Evolutionary conservation across 2,888 invertebrate species (phyloP).

Genomic region (Listrodromus nycthemerus): DNA sequence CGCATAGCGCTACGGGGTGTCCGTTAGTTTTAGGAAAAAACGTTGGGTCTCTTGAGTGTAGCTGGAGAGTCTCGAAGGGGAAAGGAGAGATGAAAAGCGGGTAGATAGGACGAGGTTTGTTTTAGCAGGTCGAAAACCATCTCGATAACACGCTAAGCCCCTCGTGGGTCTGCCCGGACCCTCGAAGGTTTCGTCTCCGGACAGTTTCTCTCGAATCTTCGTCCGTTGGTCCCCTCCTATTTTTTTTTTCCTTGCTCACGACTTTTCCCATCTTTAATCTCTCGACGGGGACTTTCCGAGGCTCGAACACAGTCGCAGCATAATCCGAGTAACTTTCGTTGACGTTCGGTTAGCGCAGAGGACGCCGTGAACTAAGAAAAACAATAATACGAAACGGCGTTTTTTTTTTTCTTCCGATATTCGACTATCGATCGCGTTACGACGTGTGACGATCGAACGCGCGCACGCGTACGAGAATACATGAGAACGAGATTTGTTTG

Average conservation of each 20-base stretch:
- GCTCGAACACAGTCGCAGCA: neutral
- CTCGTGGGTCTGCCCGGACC: conserved; percentile 43
- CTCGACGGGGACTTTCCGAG: neutral
- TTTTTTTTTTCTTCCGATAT: neutral
- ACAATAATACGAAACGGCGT: too few relatives aligned
- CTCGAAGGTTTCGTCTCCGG: conserved; percentile 44
- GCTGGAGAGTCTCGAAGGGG: neutral
- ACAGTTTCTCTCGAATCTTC: conserved; percentile 59
- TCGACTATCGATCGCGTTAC: neutral
- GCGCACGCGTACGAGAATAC: conserved; percentile 9
- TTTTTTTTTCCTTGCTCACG: conserved; percentile 29
- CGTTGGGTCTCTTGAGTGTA: conserved; percentile 3
- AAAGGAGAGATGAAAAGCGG: conserved; percentile 55
- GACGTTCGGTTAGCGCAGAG: too few relatives aligned
- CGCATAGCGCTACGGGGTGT: conserved; percentile 50
- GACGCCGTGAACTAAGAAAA: too few relatives aligned
- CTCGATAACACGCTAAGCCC: conserved; percentile 20
- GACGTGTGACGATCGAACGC: neutral
- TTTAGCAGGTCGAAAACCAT: conserved; percentile 78
- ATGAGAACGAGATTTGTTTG: conserved; percentile 52
- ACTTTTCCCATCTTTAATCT: conserved; percentile 7
- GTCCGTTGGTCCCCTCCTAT: conserved; percentile 15
- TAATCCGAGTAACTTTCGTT: neutral
- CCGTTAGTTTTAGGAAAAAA: conserved; percentile 57
- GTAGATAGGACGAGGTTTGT: conserved; percentile 75